Conservation (phyloP, 2,113 vertebrate genomes). For the Centrocercus urophasianus region DNA sequence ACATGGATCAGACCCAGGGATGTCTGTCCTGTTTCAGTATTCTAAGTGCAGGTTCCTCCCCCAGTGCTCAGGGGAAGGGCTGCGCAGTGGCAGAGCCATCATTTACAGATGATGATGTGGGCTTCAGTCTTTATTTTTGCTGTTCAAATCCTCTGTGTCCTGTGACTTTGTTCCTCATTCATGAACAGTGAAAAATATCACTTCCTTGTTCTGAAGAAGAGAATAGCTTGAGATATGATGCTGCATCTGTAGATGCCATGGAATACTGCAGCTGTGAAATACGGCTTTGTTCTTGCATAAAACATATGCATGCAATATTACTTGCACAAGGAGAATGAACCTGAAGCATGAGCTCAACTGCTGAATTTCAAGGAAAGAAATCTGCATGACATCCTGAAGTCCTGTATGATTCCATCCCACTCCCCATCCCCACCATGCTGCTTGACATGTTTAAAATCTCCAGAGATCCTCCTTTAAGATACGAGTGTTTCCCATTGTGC, state of each 20-base stretch:
- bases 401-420: background rate
- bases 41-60: background rate
- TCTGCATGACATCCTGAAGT: background rate
- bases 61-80: background rate
- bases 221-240: background rate
- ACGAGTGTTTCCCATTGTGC: conserved; percentile 56
- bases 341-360: background rate
- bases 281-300: background rate
- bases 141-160: background rate
- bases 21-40: background rate
- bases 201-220: background rate
- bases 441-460: conserved; percentile 5
- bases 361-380: background rate
- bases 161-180: background rate
- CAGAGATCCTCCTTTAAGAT: conserved; percentile 57
- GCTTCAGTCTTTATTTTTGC: background rate
- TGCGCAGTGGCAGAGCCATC: background rate
- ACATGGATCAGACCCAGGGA: background rate
- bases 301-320: background rate
- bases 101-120: background rate
- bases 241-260: background rate
- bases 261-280: background rate
- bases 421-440: conserved; percentile 11
- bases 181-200: background rate
- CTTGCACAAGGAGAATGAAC: background rate